Evolutionary conservation across 2,888 invertebrate species (phyloP).

Genomic region (Tinea pellionella): DNA sequence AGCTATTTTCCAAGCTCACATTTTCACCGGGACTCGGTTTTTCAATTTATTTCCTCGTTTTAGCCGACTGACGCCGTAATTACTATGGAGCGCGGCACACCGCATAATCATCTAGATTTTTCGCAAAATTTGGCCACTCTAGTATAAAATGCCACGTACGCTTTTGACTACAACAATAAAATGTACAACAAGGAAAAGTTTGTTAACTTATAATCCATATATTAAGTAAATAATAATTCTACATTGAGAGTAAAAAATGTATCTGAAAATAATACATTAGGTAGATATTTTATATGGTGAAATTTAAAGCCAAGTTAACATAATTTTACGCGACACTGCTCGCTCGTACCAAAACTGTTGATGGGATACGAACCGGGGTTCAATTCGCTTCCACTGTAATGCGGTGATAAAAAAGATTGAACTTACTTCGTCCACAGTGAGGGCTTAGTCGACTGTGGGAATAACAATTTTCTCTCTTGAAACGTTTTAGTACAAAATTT

Average conservation of each 20-base stretch:
- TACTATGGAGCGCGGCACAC: constrained; percentile 40
- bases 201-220: background rate
- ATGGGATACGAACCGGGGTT: constrained; percentile 41
- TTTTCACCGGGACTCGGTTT: constrained; percentile 54
- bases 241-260: no score
- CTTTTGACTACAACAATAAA: background rate
- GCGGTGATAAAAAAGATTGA: constrained; percentile 63
- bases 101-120: constrained; percentile 44
- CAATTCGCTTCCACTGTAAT: constrained; percentile 52
- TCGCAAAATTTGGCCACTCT: constrained; percentile 25
- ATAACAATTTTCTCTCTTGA: constrained; percentile 11
- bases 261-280: background rate
- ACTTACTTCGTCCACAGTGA: constrained; percentile 56
- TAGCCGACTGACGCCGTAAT: constrained; percentile 58
- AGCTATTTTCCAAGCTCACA: constrained; percentile 49
- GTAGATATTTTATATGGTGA: constrained; percentile 14
- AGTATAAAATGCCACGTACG: background rate
- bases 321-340: constrained; percentile 58
- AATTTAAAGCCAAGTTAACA: constrained; percentile 45
- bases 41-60: constrained; percentile 64
- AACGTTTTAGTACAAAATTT: constrained; percentile 1
- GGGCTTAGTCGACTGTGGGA: constrained; percentile 17
- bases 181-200: background rate
- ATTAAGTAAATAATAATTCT: background rate
- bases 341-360: constrained; percentile 35